Percentiles rank a stretch among this genome's conserved stretches.
phyloP scores from a whole-genome alignment of 1,140 invertebrate species.

The Triops longicaudatus region DNA sequence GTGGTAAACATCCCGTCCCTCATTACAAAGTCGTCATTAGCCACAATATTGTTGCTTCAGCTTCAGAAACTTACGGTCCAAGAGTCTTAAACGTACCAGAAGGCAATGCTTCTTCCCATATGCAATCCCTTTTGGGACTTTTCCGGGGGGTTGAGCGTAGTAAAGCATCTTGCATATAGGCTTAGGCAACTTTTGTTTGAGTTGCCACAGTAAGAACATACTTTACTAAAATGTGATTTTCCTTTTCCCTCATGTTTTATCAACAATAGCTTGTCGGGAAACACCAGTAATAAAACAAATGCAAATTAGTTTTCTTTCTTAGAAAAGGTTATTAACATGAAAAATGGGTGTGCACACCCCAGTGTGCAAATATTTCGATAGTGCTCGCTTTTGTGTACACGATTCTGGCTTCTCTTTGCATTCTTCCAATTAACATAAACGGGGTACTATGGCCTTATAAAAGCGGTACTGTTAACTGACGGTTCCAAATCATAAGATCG shows the following conservation, averaged over 20 bases:
- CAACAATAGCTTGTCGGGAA: too few species aligned
- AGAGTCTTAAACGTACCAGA: not conserved
- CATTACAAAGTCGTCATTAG: conserved; percentile 8
- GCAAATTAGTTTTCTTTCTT: too few species aligned
- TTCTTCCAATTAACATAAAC: too few species aligned
- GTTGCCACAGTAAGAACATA: not conserved
- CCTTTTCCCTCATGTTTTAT: not conserved
- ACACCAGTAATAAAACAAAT: too few species aligned
- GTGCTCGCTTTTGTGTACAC: too few species aligned
- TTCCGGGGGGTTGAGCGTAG: not conserved
- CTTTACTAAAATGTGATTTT: not conserved
- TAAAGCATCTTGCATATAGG: conserved; percentile 6
- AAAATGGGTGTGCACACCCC: too few species aligned
- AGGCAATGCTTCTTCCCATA: not conserved
- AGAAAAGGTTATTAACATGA: too few species aligned
- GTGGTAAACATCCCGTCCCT: not conserved
- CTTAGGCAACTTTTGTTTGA: not conserved
- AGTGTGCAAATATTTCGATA: too few species aligned
- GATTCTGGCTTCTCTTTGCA: too few species aligned
- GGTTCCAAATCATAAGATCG: too few species aligned
- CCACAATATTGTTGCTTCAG: not conserved
- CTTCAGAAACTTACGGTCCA: not conserved
- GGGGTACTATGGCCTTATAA: too few species aligned
- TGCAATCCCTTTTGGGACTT: not conserved
- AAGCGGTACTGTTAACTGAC: too few species aligned